A percentile compares a stretch with the other conserved stretches of the same genome.
These are phyloP conservation scores for Hypomesus transpacificus DNA, from an alignment of 2,113 vertebrate genomes.

Conservation along the genomic window DNA sequence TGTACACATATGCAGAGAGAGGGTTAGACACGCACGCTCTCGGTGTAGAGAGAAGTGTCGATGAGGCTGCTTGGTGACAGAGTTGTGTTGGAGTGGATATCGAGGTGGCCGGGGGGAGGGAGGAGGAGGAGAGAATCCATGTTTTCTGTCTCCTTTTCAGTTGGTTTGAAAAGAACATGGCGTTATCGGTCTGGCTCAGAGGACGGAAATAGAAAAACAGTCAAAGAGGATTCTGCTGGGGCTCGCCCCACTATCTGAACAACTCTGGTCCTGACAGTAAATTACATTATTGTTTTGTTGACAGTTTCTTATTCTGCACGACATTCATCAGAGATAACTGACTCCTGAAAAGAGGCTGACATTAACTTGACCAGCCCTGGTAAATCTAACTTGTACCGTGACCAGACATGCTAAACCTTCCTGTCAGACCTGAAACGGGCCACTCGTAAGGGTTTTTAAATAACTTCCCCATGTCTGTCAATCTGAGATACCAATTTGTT, in stretches of 20 bases:
- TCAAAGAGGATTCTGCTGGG: background rate
- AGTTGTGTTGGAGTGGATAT: background rate
- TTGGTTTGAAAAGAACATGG: constrained; percentile 25
- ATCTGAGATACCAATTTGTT: no score
- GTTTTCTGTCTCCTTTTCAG: constrained; percentile 30
- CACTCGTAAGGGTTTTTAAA: no score
- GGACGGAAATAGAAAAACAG: background rate
- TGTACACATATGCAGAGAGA: constrained; percentile 28
- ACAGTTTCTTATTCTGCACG: background rate
- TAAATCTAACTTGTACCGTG: no score
- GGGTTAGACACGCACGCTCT: constrained; percentile 15
- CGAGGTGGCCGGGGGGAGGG: background rate
- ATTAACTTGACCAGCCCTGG: no score
- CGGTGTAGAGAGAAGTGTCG: background rate
- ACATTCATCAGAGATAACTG: no score
- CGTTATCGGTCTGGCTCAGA: constrained; percentile 17
- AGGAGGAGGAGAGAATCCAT: constrained; percentile 18
- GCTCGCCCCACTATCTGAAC: background rate
- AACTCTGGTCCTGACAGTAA: constrained; percentile 14
- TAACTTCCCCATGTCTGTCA: no score
- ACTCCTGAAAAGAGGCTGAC: no score
- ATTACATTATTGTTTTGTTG: constrained; percentile 30
- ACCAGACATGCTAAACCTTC: no score
- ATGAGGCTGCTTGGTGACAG: background rate
- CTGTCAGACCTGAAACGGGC: no score